Percentiles rank a stretch among this genome's conserved stretches.
phyloP scores from a whole-genome alignment of 2,888 invertebrate genomes.

The Aquatica leii region DNA sequence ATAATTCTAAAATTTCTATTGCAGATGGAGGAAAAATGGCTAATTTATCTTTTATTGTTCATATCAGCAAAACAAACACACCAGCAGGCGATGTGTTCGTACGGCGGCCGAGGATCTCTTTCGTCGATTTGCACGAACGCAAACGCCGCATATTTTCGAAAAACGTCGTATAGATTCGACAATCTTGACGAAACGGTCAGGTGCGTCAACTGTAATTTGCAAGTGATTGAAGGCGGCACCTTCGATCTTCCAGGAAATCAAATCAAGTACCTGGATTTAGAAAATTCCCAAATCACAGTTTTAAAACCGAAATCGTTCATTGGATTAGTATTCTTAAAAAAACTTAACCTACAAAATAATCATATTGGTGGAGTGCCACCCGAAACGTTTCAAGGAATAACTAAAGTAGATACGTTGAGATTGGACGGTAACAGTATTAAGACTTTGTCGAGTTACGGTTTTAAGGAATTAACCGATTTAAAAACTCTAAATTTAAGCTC shows the following conservation, averaged over 20 bases:
- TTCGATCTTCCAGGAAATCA: conserved; percentile 58
- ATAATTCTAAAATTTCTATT: conserved; percentile 7
- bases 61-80: not conserved
- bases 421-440: conserved; percentile 50
- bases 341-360: conserved; percentile 51
- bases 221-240: conserved; percentile 49
- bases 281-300: conserved; percentile 48
- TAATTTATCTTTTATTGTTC: conserved; percentile 2
- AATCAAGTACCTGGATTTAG: conserved; percentile 51
- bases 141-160: conserved; percentile 52
- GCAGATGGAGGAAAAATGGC: conserved; percentile 3
- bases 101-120: conserved; percentile 58
- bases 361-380: conserved; percentile 51
- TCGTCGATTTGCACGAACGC: conserved; percentile 57
- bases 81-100: conserved; percentile 46
- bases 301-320: conserved; percentile 53
- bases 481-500: conserved; percentile 47
- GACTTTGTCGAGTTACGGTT: conserved; percentile 51
- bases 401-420: conserved; percentile 50
- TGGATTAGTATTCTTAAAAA: conserved; percentile 54
- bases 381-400: conserved; percentile 54
- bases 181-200: conserved; percentile 56
- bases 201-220: conserved; percentile 53
- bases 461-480: conserved; percentile 53
- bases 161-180: conserved; percentile 56